Conservation (phyloP, 2,888 invertebrate genomes). For the Quadriops clusia region DNA sequence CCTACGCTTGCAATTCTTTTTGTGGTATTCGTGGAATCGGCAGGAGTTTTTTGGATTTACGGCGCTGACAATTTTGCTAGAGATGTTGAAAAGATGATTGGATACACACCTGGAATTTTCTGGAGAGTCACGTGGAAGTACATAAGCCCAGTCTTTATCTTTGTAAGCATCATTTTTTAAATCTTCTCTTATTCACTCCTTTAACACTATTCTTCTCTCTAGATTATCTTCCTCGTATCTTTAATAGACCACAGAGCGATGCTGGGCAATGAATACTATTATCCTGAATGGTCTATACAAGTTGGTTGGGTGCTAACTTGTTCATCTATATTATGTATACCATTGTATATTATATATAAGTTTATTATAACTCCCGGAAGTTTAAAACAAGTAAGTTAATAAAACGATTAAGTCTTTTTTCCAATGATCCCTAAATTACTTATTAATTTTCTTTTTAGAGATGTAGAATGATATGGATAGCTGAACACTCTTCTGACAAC, state of each 20-base stretch:
- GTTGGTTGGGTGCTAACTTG: slow-evolving; percentile 75
- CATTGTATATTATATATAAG: slow-evolving; percentile 71
- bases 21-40: slow-evolving; percentile 83
- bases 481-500: slow-evolving; percentile 36
- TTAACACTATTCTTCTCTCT: too few relatives aligned
- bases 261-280: slow-evolving; percentile 59
- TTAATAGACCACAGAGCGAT: slow-evolving; percentile 70
- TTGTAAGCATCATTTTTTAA: slow-evolving; percentile 43
- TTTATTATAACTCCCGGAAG: slow-evolving; percentile 57
- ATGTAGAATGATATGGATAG: slow-evolving; percentile 39
- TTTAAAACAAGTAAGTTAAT: slow-evolving; percentile 36
- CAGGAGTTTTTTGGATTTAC: slow-evolving; percentile 84
- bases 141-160: slow-evolving; percentile 73
- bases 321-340: slow-evolving; percentile 78
- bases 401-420: neutral
- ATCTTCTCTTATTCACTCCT: too few relatives aligned
- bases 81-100: slow-evolving; percentile 76
- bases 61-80: slow-evolving; percentile 70
- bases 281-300: slow-evolving; percentile 70
- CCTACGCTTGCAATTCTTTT: slow-evolving; percentile 79
- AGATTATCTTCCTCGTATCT: slow-evolving; percentile 75
- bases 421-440: neutral
- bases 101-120: slow-evolving; percentile 62
- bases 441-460: slow-evolving; percentile 30
- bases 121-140: slow-evolving; percentile 81